phyloP scores from a whole-genome alignment of 1,140 invertebrate species.

The Drosophila tropicalis region DNA sequence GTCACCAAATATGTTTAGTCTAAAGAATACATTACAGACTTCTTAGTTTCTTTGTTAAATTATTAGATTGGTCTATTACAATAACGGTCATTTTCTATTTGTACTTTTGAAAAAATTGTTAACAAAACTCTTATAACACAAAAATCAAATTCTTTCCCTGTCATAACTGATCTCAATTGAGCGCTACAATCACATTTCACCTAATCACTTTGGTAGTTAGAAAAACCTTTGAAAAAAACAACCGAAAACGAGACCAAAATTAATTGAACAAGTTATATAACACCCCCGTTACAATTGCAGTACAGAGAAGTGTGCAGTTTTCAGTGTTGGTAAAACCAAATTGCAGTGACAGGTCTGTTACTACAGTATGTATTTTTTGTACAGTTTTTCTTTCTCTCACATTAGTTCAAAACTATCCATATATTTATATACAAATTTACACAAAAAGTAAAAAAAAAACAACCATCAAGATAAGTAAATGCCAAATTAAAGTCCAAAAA shows the following conservation, averaged over 20 bases:
- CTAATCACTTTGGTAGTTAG: constrained; percentile 5
- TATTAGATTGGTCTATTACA: neutral
- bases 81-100: neutral
- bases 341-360: constrained; percentile 57
- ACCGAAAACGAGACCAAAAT: constrained; percentile 33
- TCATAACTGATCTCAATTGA: constrained; percentile 3
- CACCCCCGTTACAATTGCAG: constrained; percentile 72
- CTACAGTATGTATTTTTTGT: constrained; percentile 76
- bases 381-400: constrained; percentile 61
- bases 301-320: constrained; percentile 55
- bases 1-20: too few species aligned
- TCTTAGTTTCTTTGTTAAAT: too few species aligned
- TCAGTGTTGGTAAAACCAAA: constrained; percentile 66
- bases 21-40: too few species aligned
- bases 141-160: neutral
- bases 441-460: neutral
- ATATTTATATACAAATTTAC: neutral
- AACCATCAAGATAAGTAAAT: constrained; percentile 67
- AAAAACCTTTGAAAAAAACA: constrained; percentile 20
- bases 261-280: constrained; percentile 36
- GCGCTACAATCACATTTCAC: neutral
- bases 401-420: constrained; percentile 3
- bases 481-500: constrained; percentile 58
- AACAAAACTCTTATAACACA: neutral
- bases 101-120: neutral